A percentile compares a stretch with the other conserved stretches of the same genome.
Evolutionary conservation across 2,113 vertebrate species (phyloP).

Genomic region (Larimichthys polyactis): DNA sequence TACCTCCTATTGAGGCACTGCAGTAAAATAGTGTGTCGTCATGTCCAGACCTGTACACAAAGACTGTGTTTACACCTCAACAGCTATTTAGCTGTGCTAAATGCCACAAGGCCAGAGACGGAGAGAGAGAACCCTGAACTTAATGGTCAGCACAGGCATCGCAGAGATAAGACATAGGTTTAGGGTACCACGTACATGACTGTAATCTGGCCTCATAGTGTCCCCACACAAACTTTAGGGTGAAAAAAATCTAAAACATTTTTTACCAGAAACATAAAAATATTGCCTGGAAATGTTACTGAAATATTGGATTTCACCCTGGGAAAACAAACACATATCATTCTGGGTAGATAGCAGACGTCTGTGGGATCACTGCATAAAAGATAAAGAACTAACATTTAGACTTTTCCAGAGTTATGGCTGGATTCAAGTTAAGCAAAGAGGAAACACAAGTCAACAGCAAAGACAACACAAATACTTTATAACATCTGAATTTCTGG

Average conservation of each 20-base stretch:
- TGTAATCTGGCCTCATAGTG: background rate
- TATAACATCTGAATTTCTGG: background rate
- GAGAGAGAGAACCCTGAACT: background rate
- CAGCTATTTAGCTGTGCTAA: background rate
- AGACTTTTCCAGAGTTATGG: background rate
- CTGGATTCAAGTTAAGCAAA: background rate
- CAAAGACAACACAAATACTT: background rate
- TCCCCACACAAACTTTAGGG: background rate
- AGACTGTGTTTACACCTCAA: conserved; percentile 13
- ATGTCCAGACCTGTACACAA: background rate
- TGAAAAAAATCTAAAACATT: too few species aligned
- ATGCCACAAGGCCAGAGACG: background rate
- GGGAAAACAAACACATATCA: background rate
- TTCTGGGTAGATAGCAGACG: background rate
- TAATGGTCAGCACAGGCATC: background rate
- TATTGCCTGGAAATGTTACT: too few species aligned
- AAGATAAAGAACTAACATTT: background rate
- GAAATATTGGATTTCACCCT: background rate
- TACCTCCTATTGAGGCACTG: conserved; percentile 27
- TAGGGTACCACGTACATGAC: background rate
- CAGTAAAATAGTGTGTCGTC: conserved; percentile 20
- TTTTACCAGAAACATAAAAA: background rate
- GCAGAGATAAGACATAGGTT: background rate
- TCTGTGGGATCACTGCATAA: background rate
- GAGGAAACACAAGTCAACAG: background rate